Conservation (phyloP, 2,113 vertebrate genomes). For the Narcine bancroftii region DNA sequence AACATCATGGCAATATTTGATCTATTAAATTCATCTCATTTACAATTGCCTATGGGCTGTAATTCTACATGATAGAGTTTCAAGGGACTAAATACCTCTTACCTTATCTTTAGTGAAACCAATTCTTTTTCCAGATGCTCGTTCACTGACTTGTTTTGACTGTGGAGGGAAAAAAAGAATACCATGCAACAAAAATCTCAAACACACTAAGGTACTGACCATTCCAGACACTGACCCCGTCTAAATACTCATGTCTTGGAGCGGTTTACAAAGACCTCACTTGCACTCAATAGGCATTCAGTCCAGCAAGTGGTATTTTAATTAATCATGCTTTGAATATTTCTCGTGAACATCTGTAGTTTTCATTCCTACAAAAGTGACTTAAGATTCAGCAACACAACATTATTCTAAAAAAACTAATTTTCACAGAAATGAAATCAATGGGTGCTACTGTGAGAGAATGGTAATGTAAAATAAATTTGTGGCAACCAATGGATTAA, state of each 20-base stretch:
- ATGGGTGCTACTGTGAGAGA: background rate
- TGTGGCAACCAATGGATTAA: background rate
- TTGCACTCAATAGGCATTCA: background rate
- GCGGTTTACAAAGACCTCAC: background rate
- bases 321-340: background rate
- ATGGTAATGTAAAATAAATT: background rate
- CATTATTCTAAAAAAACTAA: background rate
- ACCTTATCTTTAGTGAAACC: conserved; percentile 84
- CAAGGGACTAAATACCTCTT: conserved; percentile 40
- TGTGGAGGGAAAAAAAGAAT: conserved; percentile 45
- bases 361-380: conserved; percentile 1
- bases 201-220: background rate
- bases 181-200: background rate
- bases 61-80: background rate
- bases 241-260: background rate
- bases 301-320: background rate
- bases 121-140: conserved; percentile 45
- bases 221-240: background rate
- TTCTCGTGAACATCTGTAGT: background rate
- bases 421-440: background rate
- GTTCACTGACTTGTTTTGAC: conserved; percentile 56
- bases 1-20: background rate
- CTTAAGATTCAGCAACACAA: background rate
- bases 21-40: background rate
- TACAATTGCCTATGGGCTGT: background rate